Conservation (phyloP, 2,113 vertebrate species). For the Marmota monax region DNA sequence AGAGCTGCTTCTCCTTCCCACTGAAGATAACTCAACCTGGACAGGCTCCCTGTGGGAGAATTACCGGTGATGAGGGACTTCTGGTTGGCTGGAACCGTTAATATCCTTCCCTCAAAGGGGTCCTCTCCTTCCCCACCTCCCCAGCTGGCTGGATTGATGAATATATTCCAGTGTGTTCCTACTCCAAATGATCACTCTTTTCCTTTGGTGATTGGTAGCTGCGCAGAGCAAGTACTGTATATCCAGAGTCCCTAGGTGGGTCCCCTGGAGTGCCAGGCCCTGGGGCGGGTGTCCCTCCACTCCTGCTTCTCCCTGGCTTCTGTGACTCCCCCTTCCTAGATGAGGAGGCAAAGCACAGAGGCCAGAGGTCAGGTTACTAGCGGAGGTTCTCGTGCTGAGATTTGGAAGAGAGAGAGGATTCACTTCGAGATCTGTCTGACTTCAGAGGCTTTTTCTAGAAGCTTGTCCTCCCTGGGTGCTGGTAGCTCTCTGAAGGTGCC, state of each 20-base stretch:
- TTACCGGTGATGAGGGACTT: slow-evolving; percentile 75
- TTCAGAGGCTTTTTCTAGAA: neutral
- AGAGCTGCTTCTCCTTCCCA: slow-evolving; percentile 57
- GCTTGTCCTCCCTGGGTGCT: neutral
- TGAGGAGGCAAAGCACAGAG: neutral
- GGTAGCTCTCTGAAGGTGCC: accelerated
- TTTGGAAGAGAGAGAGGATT: accelerated
- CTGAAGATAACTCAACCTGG: slow-evolving; percentile 74
- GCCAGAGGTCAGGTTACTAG: neutral
- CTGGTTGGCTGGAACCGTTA: slow-evolving; percentile 21
- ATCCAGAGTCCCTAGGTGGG: accelerated
- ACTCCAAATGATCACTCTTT: neutral
- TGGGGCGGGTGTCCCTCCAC: accelerated
- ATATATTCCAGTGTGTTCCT: neutral
- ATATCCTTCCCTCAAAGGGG: neutral
- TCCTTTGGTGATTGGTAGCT: neutral
- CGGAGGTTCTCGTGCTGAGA: neutral
- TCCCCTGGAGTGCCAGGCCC: accelerated
- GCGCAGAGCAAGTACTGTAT: neutral
- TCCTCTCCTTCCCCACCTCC: neutral
- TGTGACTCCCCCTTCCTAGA: neutral
- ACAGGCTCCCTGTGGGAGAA: slow-evolving; percentile 70
- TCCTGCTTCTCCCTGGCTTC: neutral
- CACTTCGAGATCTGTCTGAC: neutral
- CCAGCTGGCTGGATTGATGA: neutral